phyloP scores from a whole-genome alignment of 2,113 vertebrate genomes.

The Cygnus buccinator region DNA sequence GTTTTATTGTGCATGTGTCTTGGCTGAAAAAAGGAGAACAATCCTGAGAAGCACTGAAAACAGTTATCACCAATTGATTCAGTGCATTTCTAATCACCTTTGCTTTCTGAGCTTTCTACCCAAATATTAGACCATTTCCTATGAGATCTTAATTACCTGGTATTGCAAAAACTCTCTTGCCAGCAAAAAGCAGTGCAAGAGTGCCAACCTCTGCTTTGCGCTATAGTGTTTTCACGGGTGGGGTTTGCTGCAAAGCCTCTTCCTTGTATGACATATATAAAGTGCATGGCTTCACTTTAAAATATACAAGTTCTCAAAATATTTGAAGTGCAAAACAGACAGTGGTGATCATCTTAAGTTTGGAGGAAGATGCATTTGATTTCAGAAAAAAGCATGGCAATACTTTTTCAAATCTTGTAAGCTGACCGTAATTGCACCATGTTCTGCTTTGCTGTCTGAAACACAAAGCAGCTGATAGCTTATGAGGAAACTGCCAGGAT shows the following conservation, averaged over 20 bases:
- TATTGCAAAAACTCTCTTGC: background rate
- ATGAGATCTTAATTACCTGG: background rate
- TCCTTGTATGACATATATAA: rapidly evolving
- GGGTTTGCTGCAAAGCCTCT: background rate
- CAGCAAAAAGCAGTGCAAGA: background rate
- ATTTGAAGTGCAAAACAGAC: background rate
- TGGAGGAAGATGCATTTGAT: background rate
- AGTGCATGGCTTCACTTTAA: rapidly evolving
- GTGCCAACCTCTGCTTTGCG: background rate
- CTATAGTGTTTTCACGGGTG: background rate
- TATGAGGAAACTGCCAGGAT: background rate
- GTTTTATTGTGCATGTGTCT: background rate
- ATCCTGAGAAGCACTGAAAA: background rate
- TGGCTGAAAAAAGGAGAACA: background rate
- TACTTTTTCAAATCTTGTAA: background rate
- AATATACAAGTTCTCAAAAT: background rate
- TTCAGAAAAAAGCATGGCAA: background rate
- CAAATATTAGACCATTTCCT: background rate
- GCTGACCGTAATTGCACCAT: rapidly evolving
- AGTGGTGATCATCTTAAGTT: background rate
- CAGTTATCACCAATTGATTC: background rate
- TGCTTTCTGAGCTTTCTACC: background rate
- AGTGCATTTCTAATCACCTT: background rate
- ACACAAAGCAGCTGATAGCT: background rate
- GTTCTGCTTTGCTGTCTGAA: background rate